Evolutionary conservation across 2,113 vertebrate genomes (phyloP).

Genomic region (Sterna hirundo): DNA sequence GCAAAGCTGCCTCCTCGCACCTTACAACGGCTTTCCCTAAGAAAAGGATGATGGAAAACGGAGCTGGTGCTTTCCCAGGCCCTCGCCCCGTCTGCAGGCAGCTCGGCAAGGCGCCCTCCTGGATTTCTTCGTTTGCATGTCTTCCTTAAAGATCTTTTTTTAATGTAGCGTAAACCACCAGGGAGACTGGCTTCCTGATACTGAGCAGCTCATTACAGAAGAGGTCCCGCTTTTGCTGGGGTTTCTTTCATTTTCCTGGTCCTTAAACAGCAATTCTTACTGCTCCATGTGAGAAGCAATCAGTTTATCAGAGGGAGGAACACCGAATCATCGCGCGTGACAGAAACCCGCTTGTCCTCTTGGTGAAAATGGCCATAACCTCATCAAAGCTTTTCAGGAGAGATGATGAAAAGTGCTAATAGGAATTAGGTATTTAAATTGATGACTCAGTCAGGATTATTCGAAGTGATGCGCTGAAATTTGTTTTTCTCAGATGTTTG

Average conservation of each 20-base stretch:
- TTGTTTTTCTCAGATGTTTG: slow-evolving; percentile 40
- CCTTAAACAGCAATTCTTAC: not conserved
- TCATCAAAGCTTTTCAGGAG: slow-evolving; percentile 50
- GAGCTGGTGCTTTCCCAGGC: not conserved
- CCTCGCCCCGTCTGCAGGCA: not conserved
- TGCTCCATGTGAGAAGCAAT: not conserved
- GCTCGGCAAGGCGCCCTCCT: not conserved
- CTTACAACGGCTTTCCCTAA: not conserved
- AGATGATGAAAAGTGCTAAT: slow-evolving; percentile 65
- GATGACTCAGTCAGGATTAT: slow-evolving; percentile 60
- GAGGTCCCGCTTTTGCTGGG: not conserved
- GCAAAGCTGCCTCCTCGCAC: not conserved
- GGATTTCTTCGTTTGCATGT: not conserved
- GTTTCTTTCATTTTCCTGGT: not conserved
- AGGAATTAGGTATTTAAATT: slow-evolving; percentile 61
- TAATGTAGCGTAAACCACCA: not conserved
- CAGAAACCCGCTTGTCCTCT: slow-evolving; percentile 6
- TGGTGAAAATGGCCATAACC: slow-evolving; percentile 51
- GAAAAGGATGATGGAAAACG: not conserved
- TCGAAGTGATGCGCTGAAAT: slow-evolving; percentile 37
- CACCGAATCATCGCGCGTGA: not conserved
- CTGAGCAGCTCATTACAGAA: not conserved
- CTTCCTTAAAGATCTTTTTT: not conserved
- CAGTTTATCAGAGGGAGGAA: not conserved
- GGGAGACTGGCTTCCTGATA: not conserved